phyloP scores from a whole-genome alignment of 2,113 vertebrate genomes.

The Petromus typicus region DNA sequence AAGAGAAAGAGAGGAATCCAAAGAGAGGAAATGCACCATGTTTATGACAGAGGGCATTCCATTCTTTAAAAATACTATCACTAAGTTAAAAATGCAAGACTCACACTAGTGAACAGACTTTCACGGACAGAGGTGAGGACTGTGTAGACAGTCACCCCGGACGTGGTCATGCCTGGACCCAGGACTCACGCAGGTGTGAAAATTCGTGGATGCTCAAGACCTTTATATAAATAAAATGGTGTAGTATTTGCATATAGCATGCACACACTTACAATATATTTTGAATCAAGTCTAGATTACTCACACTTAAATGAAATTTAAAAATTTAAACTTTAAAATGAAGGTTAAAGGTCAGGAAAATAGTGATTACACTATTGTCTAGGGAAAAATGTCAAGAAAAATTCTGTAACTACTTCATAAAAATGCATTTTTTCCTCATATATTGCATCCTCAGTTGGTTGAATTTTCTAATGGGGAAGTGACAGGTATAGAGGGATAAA shows the following conservation, averaged over 20 bases:
- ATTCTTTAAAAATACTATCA: not conserved
- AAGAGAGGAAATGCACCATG: fast-evolving
- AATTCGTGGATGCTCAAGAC: not conserved
- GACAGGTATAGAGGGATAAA: not conserved
- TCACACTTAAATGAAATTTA: not conserved
- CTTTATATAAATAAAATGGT: not conserved
- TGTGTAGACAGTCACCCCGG: not conserved
- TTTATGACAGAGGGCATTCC: not conserved
- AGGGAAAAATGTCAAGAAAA: not conserved
- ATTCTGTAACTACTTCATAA: not conserved
- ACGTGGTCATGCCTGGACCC: not conserved
- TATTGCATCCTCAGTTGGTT: not conserved
- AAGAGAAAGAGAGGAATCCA: not conserved
- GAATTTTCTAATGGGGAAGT: not conserved
- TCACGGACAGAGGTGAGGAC: not conserved
- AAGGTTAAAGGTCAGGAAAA: not conserved
- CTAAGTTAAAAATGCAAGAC: not conserved
- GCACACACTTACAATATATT: not conserved
- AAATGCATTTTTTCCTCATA: not conserved
- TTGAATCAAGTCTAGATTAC: not conserved
- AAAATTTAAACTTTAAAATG: too few relatives aligned
- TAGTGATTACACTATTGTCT: not conserved
- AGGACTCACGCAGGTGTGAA: not conserved
- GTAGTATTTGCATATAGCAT: not conserved
- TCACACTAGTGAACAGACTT: not conserved